These are phyloP conservation scores for Spodoptera picta DNA, from an alignment of 2,888 invertebrate species.

Conservation along the genomic window DNA sequence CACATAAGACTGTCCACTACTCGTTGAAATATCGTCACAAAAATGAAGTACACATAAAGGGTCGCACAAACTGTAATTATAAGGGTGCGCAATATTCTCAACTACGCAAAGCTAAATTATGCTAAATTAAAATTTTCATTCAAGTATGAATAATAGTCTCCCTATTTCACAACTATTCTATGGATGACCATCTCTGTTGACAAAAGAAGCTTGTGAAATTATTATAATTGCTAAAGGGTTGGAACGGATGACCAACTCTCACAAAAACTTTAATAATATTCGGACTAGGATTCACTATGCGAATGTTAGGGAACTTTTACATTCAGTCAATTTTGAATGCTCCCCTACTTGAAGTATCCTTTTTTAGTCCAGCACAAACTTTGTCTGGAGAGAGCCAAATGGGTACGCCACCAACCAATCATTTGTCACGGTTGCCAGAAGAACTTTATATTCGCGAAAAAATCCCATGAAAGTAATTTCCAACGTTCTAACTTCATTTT, in stretches of 20 bases:
- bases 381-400: constrained; percentile 22
- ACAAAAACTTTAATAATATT: constrained; percentile 9
- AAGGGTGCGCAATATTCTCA: constrained; percentile 1
- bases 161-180: constrained; percentile 3
- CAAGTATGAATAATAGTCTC: constrained; percentile 11
- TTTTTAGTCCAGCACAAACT: constrained; percentile 24
- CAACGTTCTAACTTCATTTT: constrained; percentile 14
- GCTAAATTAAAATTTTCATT: constrained; percentile 17
- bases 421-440: constrained; percentile 17
- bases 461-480: constrained; percentile 12
- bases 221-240: constrained; percentile 1
- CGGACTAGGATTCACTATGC: constrained; percentile 22
- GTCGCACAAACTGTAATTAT: background rate
- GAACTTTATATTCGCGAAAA: constrained; percentile 20
- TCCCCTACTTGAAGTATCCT: constrained; percentile 8
- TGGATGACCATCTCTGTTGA: constrained; percentile 1
- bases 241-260: background rate
- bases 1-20: too few species aligned
- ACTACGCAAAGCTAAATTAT: background rate
- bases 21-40: too few species aligned
- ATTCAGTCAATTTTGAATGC: constrained; percentile 13
- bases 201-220: constrained; percentile 11
- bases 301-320: constrained; percentile 12
- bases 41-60: too few species aligned
- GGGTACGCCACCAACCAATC: constrained; percentile 20